Evolutionary conservation across 2,888 invertebrate genomes (phyloP).

Genomic region (Clistopyga incitator): DNA sequence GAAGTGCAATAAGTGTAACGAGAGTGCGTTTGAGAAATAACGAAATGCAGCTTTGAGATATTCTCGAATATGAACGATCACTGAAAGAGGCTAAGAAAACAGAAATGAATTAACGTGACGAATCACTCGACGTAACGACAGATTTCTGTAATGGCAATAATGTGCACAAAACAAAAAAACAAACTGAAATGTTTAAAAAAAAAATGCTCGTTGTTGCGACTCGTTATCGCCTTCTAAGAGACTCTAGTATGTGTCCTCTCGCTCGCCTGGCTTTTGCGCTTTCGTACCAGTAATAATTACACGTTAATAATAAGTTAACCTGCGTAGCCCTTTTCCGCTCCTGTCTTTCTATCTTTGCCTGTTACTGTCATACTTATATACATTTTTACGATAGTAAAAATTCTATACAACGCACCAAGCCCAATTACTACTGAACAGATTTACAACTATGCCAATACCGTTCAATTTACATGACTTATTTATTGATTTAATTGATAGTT

Average conservation of each 20-base stretch:
- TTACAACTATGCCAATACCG: too few relatives aligned
- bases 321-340: constrained; percentile 6
- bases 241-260: constrained; percentile 56
- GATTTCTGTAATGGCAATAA: constrained; percentile 25
- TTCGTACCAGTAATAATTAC: constrained; percentile 47
- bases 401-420: background rate
- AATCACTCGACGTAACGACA: constrained; percentile 17
- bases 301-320: constrained; percentile 36
- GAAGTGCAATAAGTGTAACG: constrained; percentile 34
- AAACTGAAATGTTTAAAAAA: constrained; percentile 1
- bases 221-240: constrained; percentile 56
- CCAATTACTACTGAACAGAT: background rate
- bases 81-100: constrained; percentile 23
- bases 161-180: constrained; percentile 25
- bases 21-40: constrained; percentile 51
- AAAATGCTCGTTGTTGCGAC: constrained; percentile 46
- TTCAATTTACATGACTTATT: too few relatives aligned
- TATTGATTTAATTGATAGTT: too few relatives aligned
- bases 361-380: constrained; percentile 43
- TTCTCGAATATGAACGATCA: background rate
- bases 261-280: constrained; percentile 68
- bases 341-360: constrained; percentile 38
- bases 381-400: background rate
- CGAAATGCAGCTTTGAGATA: constrained; percentile 44
- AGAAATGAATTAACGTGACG: constrained; percentile 13